Percentiles rank a stretch among this genome's conserved stretches.
phyloP scores from a whole-genome alignment of 1,140 invertebrate genomes.

The Nasonia vitripennis region DNA sequence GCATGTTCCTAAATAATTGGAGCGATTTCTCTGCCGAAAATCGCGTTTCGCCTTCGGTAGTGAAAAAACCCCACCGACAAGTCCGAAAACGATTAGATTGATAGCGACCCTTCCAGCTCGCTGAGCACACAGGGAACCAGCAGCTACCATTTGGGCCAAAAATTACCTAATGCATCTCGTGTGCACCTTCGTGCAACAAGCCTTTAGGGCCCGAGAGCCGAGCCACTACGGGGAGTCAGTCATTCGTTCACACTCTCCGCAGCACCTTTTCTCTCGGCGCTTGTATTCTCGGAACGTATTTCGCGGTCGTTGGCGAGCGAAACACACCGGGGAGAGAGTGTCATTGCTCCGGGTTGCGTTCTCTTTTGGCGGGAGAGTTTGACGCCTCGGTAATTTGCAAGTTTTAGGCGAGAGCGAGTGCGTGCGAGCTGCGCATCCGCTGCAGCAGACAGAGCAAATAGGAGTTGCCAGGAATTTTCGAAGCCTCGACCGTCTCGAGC shows the following conservation, averaged over 20 bases:
- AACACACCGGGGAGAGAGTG: not conserved
- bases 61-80: not conserved
- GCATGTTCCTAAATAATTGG: not conserved
- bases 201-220: slow-evolving; percentile 31
- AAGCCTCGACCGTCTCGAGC: no score
- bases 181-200: slow-evolving; percentile 34
- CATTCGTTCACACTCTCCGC: not conserved
- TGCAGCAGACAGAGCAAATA: no score
- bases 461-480: no score
- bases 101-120: not conserved
- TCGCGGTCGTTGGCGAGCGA: slow-evolving; percentile 4
- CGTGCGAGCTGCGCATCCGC: not conserved
- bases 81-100: slow-evolving; percentile 31
- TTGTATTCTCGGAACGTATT: slow-evolving; percentile 33
- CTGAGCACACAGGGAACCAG: no score
- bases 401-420: not conserved
- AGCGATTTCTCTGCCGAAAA: slow-evolving; percentile 21
- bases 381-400: slow-evolving; percentile 28
- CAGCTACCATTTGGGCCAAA: slow-evolving; percentile 13
- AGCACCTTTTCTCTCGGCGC: not conserved
- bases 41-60: not conserved
- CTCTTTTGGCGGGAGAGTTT: not conserved
- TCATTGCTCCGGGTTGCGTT: slow-evolving; percentile 27
- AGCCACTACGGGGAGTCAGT: not conserved
- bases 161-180: slow-evolving; percentile 33